Conservation (phyloP, 2,113 vertebrate genomes). For the Ceratotherium simum region DNA sequence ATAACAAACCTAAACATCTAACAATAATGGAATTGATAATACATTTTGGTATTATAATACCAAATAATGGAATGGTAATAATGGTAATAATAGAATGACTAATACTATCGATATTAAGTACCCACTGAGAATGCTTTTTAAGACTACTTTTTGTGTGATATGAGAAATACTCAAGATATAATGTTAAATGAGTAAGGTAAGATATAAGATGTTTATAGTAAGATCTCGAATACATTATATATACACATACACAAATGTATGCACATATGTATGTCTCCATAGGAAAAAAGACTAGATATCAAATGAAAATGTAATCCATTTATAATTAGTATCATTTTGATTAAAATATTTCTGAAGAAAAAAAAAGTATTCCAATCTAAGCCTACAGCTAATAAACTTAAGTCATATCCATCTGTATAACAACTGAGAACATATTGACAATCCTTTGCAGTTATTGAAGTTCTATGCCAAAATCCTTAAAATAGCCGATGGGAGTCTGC, state of each 20-base stretch:
- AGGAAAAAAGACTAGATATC: background rate
- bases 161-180: background rate
- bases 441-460: background rate
- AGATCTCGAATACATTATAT: background rate
- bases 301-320: background rate
- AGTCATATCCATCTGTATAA: background rate
- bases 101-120: background rate
- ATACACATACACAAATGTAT: background rate
- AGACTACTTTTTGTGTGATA: background rate
- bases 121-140: background rate
- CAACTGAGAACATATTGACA: background rate
- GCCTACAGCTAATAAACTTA: background rate
- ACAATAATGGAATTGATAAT: background rate
- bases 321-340: background rate
- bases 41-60: background rate
- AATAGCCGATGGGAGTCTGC: background rate
- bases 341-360: background rate
- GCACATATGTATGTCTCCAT: background rate
- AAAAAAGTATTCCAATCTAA: background rate
- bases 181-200: background rate
- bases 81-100: background rate
- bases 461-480: background rate
- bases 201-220: background rate
- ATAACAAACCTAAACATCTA: background rate
- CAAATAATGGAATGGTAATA: background rate